A percentile compares a stretch with the other conserved stretches of the same genome.
These are phyloP conservation scores for Plebejus argus DNA, from an alignment of 2,888 invertebrate genomes.

Conservation along the genomic window DNA sequence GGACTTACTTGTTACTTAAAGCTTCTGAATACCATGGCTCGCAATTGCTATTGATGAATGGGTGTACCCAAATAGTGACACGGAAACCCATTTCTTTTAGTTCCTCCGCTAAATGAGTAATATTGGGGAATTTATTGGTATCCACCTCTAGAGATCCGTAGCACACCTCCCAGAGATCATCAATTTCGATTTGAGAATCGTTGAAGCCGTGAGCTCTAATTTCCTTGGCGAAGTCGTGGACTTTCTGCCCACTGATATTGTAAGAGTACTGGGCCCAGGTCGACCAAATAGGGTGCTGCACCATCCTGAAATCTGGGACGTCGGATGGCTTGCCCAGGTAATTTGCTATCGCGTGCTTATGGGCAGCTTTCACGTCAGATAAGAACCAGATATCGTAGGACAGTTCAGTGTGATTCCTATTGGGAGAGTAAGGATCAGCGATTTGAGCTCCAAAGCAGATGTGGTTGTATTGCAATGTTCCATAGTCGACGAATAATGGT, in stretches of 20 bases:
- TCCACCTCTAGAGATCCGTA: conserved; percentile 91
- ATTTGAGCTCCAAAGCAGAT: conserved; percentile 81
- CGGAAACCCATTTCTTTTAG: conserved; percentile 85
- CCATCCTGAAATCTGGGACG: conserved; percentile 84
- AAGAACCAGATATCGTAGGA: conserved; percentile 83
- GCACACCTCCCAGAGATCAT: conserved; percentile 92
- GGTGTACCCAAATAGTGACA: conserved; percentile 92
- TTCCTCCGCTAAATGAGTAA: conserved; percentile 80
- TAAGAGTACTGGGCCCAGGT: conserved; percentile 90
- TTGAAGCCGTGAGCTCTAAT: conserved; percentile 84
- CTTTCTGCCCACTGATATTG: conserved; percentile 81
- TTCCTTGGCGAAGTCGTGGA: conserved; percentile 83
- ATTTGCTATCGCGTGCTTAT: conserved; percentile 81
- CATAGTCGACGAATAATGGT: conserved; percentile 87
- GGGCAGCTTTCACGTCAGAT: conserved; percentile 81
- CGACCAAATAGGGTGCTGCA: conserved; percentile 92
- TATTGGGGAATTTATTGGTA: conserved; percentile 85
- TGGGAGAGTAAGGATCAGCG: conserved; percentile 77
- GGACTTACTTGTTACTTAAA: conserved; percentile 74
- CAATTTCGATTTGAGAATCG: conserved; percentile 90
- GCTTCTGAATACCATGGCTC: conserved; percentile 81
- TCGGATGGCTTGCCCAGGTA: conserved; percentile 83
- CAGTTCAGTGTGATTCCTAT: conserved; percentile 62
- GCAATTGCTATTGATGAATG: conserved; percentile 89
- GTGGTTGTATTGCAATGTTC: conserved; percentile 73